A percentile compares a stretch with the other conserved stretches of the same genome.
Evolutionary conservation across 2,797 vertebrate genomes (phyloP).

Genomic region (Acanthopagrus latus): DNA sequence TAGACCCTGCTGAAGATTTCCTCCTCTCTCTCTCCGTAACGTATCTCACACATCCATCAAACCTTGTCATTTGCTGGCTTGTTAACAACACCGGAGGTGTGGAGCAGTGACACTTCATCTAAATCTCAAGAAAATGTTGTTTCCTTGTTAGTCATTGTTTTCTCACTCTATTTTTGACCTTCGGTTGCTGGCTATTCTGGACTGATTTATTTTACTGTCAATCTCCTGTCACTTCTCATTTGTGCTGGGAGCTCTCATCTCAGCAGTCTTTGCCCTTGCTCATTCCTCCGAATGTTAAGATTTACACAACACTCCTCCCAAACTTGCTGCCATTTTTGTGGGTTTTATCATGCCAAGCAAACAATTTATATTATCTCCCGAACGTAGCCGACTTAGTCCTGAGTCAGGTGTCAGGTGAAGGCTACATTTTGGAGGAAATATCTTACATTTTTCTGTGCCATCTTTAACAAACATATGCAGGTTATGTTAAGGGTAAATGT

Average conservation of each 20-base stretch:
- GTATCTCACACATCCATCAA: constrained; percentile 58
- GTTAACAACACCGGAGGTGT: constrained; percentile 71
- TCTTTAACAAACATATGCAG: neutral
- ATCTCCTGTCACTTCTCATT: constrained; percentile 85
- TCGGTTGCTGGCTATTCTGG: constrained; percentile 77
- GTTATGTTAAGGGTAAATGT: neutral
- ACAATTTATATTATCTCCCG: neutral
- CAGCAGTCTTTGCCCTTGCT: constrained; percentile 82
- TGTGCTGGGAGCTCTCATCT: constrained; percentile 70
- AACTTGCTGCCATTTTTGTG: constrained; percentile 54
- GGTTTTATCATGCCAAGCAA: neutral
- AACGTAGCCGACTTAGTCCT: neutral
- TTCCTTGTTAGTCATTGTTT: constrained; percentile 80
- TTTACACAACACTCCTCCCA: constrained; percentile 46
- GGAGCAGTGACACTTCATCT: constrained; percentile 69
- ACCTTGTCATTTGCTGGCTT: constrained; percentile 63
- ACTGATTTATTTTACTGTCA: constrained; percentile 84
- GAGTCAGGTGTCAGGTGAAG: neutral
- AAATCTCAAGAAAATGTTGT: constrained; percentile 73
- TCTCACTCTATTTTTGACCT: constrained; percentile 82
- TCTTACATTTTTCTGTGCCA: neutral
- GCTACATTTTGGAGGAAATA: neutral
- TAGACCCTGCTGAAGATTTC: constrained; percentile 7
- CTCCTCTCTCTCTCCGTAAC: constrained; percentile 31
- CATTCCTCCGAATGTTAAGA: constrained; percentile 76